Percentiles rank a stretch among this genome's conserved stretches.
phyloP scores from a whole-genome alignment of 2,888 invertebrate genomes.

The Tuberolachnus salignus region DNA sequence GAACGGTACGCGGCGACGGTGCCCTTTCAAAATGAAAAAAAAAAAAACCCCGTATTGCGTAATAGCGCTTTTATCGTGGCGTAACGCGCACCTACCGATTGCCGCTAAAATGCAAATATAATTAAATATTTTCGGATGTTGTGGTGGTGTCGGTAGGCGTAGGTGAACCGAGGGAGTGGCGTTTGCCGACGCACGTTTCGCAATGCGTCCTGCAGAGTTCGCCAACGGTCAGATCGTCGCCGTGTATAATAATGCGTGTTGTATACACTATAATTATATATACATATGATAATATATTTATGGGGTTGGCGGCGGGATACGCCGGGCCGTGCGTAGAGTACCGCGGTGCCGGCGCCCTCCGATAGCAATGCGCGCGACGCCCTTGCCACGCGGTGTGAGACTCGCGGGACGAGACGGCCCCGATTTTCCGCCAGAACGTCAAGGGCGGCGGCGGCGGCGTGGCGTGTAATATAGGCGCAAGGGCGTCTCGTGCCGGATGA shows the following conservation, averaged over 20 bases:
- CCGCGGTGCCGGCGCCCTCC: background rate
- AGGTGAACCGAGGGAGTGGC: background rate
- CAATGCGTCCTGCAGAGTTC: slow-evolving; percentile 46
- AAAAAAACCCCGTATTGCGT: background rate
- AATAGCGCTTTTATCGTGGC: too few species aligned
- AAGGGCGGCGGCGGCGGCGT: slow-evolving; percentile 19
- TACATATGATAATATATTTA: background rate
- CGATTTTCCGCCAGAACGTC: slow-evolving; percentile 48
- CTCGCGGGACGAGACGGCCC: slow-evolving; percentile 31
- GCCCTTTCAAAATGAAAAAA: background rate
- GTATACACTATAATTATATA: too few species aligned
- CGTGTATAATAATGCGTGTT: background rate
- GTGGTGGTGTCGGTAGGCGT: background rate
- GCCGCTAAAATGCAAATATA: background rate
- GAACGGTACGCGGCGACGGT: background rate
- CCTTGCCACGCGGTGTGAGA: background rate
- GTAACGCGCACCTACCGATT: background rate
- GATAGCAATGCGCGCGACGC: background rate
- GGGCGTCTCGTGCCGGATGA: background rate
- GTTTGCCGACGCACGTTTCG: slow-evolving; percentile 9
- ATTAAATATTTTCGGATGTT: background rate
- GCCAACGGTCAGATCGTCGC: slow-evolving; percentile 41
- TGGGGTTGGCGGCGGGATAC: background rate
- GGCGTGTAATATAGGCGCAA: background rate
- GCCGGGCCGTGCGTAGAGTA: background rate